Conservation (phyloP, 2,797 vertebrate species). For the Huso huso region DNA sequence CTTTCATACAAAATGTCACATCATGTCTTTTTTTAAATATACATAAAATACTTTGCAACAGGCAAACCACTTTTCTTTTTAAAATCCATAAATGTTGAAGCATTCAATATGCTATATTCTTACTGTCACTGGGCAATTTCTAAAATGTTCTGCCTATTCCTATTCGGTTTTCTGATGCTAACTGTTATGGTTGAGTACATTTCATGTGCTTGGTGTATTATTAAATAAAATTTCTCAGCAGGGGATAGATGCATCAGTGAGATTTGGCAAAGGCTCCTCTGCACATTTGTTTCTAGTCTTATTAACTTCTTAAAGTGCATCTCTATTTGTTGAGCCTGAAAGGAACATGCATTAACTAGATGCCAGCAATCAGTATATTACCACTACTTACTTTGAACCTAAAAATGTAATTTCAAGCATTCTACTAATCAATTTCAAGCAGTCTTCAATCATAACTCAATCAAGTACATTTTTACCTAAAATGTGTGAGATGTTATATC, state of each 20-base stretch:
- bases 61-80: not conserved
- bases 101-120: not conserved
- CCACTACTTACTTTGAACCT: not conserved
- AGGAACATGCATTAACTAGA: not conserved
- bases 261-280: constrained; percentile 1
- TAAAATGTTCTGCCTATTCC: not conserved
- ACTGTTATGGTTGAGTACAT: not conserved
- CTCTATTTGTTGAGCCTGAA: not conserved
- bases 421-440: not conserved
- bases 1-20: not conserved
- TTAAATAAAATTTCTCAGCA: constrained; percentile 3
- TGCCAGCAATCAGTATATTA: not conserved
- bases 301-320: not conserved
- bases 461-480: not conserved
- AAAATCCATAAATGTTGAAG: not conserved
- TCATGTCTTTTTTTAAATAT: not conserved
- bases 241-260: not conserved
- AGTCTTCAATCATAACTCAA: not conserved
- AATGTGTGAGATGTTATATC: no score
- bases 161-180: not conserved
- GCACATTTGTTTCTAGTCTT: not conserved
- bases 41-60: not conserved
- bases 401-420: not conserved
- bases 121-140: not conserved
- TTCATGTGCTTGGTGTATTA: constrained; percentile 3